A percentile compares a stretch with the other conserved stretches of the same genome.
These are phyloP conservation scores for Synchiropus splendidus DNA, from an alignment of 2,113 vertebrate genomes.

Conservation along the genomic window DNA sequence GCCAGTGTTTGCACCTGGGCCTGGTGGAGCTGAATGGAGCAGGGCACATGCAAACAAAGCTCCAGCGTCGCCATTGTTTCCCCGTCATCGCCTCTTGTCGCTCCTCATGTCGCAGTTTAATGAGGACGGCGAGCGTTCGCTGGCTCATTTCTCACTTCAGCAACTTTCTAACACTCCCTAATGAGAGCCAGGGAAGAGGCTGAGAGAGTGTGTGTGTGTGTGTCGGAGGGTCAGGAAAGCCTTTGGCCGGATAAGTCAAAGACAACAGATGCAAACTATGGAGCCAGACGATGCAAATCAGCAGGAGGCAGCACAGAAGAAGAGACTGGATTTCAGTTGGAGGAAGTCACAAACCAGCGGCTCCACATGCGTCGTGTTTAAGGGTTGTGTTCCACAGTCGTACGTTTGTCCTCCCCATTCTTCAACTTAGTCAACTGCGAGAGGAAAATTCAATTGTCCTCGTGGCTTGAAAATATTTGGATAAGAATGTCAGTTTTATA, in stretches of 20 bases:
- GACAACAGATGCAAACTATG: slow-evolving; percentile 24
- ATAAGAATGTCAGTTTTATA: too few relatives aligned
- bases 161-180: slow-evolving; percentile 89
- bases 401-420: too few relatives aligned
- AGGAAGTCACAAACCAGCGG: background rate
- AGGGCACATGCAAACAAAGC: slow-evolving; percentile 82
- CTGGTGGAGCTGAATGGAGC: slow-evolving; percentile 75
- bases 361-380: too few relatives aligned
- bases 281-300: slow-evolving; percentile 31
- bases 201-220: background rate
- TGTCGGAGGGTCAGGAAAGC: slow-evolving; percentile 3
- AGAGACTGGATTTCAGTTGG: too few relatives aligned
- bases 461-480: too few relatives aligned
- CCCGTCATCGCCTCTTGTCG: slow-evolving; percentile 83
- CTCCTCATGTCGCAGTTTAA: slow-evolving; percentile 90
- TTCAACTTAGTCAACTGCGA: too few relatives aligned
- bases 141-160: slow-evolving; percentile 89
- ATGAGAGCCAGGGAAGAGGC: slow-evolving; percentile 50
- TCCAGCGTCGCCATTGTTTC: slow-evolving; percentile 75
- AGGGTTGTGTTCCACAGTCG: too few relatives aligned
- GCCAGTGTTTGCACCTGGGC: slow-evolving; percentile 80
- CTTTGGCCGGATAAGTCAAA: slow-evolving; percentile 4
- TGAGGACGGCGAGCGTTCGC: slow-evolving; percentile 83
- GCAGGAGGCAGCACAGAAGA: slow-evolving; percentile 8
- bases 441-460: too few relatives aligned